A percentile compares a stretch with the other conserved stretches of the same genome.
phyloP scores from a whole-genome alignment of 1,140 invertebrate species.

The Solenopsis fugax region DNA sequence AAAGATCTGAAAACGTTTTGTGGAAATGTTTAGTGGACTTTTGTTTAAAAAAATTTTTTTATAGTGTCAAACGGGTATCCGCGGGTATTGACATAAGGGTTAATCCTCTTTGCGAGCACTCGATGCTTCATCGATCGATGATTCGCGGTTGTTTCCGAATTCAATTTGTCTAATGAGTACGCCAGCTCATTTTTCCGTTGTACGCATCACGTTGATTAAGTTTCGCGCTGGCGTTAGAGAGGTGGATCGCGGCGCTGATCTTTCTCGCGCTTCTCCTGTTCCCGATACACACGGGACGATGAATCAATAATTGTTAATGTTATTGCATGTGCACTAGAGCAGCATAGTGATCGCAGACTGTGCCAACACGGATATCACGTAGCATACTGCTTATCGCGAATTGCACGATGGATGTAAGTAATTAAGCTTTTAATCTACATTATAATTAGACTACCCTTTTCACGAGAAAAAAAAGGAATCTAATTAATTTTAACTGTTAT shows the following conservation, averaged over 20 bases:
- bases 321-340: not conserved
- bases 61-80: not conserved
- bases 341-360: not conserved
- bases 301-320: slow-evolving; percentile 39
- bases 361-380: not conserved
- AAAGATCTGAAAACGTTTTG: not conserved
- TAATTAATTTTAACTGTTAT: not conserved
- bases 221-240: not conserved
- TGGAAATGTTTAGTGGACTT: not conserved
- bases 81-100: not conserved
- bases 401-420: not conserved
- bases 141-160: slow-evolving; percentile 36
- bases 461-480: not conserved
- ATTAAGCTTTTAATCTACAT: slow-evolving; percentile 6
- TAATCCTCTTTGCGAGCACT: slow-evolving; percentile 10
- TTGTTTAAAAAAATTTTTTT: not conserved
- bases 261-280: not conserved
- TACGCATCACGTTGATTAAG: slow-evolving; percentile 44
- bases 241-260: not conserved
- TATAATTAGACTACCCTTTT: not conserved
- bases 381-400: not conserved
- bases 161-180: slow-evolving; percentile 53
- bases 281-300: not conserved
- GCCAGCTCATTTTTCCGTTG: slow-evolving; percentile 12
- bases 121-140: slow-evolving; percentile 23